Base-by-base conservation (phyloP, 2,797 vertebrate species). In the Babyrousa celebensis region DNA sequence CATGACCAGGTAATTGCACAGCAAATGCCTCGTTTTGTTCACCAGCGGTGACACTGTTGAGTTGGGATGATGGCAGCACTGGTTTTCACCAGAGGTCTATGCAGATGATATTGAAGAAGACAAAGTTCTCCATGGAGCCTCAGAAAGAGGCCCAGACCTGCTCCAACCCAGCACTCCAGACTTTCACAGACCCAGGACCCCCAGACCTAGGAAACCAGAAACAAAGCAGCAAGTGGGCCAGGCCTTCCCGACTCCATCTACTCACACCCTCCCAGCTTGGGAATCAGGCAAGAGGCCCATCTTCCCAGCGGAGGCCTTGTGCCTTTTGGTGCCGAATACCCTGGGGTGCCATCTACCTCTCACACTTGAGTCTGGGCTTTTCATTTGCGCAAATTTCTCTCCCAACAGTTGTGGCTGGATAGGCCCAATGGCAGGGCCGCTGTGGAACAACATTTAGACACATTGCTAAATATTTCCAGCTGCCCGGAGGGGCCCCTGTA, bases 391-490 rank as follows among this genome's bases (percentile, higher is more conserved):
- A 97, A 97, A 97, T 96, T 97, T 98, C 97, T 98, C 95, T 97
- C 94, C 92, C 91, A 95, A 92, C 85, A 94, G 74, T 91, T 48
- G 15, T 72, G 92, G 97, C 95, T 90, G 80, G 95, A 98, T 97
- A 96, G 94, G 98, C 97, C 95, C 75, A 40, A 97, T 95, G 96
- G 96, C 90, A 96, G 96, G 97, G 96, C 97, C 96, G 95, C 97
- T 82, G 60, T 71, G 58, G 92, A 97, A 87, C 95, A 96, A 97
- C 97, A 96, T 93, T 89, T 97, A 98, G 98, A 98, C 96, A 1
- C 97, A 72, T 95, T 94, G 94, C 97, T 98, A 99, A 99, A 97
- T 96, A 96, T 97, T 99, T 98, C 98, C 98, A 99, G 98, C 98
- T 98, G 98, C 97, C 96, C 77, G 58, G 89, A 98, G 96, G 98